Evolutionary conservation across 2,888 invertebrate genomes (phyloP), one percentile per base, ranked within the genome.

Genomic region (Ypsolopha scabrella): DNA sequence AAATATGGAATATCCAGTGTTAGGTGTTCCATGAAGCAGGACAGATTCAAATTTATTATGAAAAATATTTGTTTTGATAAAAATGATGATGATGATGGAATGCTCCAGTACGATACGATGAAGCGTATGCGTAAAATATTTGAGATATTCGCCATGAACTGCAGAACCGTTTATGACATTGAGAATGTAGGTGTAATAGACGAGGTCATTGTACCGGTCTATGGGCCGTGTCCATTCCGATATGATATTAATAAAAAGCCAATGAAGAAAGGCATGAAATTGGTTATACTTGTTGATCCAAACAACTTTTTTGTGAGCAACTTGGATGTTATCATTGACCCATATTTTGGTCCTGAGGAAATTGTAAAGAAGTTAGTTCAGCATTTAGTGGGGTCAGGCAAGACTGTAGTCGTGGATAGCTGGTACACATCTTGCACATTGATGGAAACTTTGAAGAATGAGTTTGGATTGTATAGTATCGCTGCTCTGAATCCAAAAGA

Each of bases 131-230:
- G 82, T 44, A 76, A 80, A 64, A 70, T 82, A 6, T 80, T 87
- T 55, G 82, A 87, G 60, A 80, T 80, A 53, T 87, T 87, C 55
- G 73, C 80, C 35, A 64, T 76, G 61, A 87, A 87, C 62, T 83
- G 86, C 57, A 73, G 81, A 61, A 72, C 70, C 53, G 67, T 72
- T 51, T 70, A 71, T 55, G 71, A 75, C 37, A 67, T 80, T 44
- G 71, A 71, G 38, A 71, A 71, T 54, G 57, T 63, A 41, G 76
- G 67, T 6, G 80, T 82, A 41, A 65, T 86, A 58, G 87, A 86
- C 69, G 86, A 87, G 64, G 68, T 79, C 53, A 68, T 87, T 54
- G 64, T 80, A 49, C 81, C 81, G 41, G 73, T 81, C 58, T 73
- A 72, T 55, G 83, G 86, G 24, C 80, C 82, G 53, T 86, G 85